Conservation (phyloP, 2,888 invertebrate species). For the Meta bourneti region DNA sequence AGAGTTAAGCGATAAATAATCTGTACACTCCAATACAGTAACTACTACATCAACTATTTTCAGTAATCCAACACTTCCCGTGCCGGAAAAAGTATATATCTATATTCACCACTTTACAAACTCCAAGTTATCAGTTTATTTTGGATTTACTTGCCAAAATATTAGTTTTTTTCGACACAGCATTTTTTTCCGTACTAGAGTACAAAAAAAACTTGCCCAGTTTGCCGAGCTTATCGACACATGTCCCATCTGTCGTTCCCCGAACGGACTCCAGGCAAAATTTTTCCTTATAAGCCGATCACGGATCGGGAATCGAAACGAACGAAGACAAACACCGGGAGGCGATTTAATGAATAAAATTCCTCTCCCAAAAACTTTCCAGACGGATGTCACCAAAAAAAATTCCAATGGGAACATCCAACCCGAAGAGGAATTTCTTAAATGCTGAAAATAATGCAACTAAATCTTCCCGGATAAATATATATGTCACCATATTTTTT, state of each 20-base stretch:
- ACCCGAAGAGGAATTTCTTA: conserved; percentile 21
- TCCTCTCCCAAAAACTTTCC: conserved; percentile 2
- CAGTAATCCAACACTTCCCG: background rate
- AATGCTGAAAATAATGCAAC: conserved; percentile 28
- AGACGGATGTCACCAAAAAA: background rate
- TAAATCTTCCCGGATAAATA: conserved; percentile 13
- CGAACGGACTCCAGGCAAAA: background rate
- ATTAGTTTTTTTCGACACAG: background rate
- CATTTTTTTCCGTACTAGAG: background rate
- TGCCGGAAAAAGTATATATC: background rate
- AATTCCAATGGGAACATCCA: background rate
- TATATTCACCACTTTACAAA: background rate
- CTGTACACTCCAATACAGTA: no score
- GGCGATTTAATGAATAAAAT: conserved; percentile 49
- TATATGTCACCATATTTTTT: background rate
- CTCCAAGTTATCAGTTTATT: background rate
- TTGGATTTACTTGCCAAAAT: background rate
- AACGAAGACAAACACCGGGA: background rate
- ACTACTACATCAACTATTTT: no score
- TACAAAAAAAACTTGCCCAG: background rate
- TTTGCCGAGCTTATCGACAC: conserved; percentile 12
- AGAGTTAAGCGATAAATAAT: no score
- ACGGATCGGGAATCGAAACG: background rate
- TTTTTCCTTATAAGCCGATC: background rate
- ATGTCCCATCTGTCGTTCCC: background rate